These are phyloP conservation scores for Spilarctia lutea DNA, from an alignment of 2,888 invertebrate species.

Conservation along the genomic window DNA sequence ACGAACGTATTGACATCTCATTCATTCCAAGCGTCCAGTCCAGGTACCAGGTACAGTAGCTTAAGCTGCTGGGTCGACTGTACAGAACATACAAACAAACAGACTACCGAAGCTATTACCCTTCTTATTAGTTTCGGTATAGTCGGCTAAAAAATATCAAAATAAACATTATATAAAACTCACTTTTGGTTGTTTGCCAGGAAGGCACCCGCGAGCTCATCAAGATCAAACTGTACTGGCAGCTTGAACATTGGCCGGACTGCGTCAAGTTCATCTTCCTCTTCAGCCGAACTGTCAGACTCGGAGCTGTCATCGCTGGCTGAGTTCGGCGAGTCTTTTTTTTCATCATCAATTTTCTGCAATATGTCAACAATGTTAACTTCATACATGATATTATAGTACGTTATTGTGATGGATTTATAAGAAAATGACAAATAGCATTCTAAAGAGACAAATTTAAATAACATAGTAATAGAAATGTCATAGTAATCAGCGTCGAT, in stretches of 20 bases:
- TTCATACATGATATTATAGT: not conserved
- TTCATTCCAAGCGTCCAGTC: too few relatives aligned
- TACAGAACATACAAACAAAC: too few relatives aligned
- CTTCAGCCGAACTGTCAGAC: slow-evolving; percentile 87
- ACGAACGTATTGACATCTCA: too few relatives aligned
- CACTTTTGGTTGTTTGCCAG: slow-evolving; percentile 90
- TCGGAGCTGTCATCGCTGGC: slow-evolving; percentile 82
- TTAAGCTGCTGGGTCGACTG: too few relatives aligned
- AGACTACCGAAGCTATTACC: too few relatives aligned
- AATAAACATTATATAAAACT: slow-evolving; percentile 42
- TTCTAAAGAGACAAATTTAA: not conserved
- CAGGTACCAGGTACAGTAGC: too few relatives aligned
- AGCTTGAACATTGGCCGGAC: slow-evolving; percentile 89
- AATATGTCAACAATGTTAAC: slow-evolving; percentile 41
- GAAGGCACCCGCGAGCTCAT: slow-evolving; percentile 92
- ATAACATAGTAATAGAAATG: not conserved
- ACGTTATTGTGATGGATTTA: not conserved
- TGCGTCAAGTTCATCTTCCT: slow-evolving; percentile 87
- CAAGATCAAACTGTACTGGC: slow-evolving; percentile 93
- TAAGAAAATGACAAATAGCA: slow-evolving; percentile 1
- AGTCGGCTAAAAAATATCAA: not conserved
- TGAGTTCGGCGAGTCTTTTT: slow-evolving; percentile 69
- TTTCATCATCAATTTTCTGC: slow-evolving; percentile 81
- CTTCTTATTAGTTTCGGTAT: too few relatives aligned
- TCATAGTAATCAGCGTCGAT: not conserved